phyloP scores from a whole-genome alignment of 2,797 vertebrate species.

The Prunella strophiata region DNA sequence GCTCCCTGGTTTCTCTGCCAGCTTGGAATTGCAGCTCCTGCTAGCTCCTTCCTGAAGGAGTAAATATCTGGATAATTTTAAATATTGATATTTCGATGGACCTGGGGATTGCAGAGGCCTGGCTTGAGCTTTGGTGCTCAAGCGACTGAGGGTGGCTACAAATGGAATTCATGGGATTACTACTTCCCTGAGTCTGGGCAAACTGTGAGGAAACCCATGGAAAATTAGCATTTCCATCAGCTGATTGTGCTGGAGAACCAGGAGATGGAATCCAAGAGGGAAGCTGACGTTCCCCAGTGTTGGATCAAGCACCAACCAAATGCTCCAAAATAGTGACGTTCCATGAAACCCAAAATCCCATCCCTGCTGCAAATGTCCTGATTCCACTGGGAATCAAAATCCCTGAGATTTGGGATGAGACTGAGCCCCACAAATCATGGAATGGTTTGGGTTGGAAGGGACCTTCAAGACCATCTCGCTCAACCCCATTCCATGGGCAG shows the following conservation, averaged over 20 bases:
- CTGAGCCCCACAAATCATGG: not conserved
- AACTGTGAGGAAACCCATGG: not conserved
- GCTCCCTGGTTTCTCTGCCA: not conserved
- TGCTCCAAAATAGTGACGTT: accelerated
- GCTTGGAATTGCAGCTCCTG: not conserved
- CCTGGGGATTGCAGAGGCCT: not conserved
- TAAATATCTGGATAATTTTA: not conserved
- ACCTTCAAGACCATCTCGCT: accelerated
- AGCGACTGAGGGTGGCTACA: not conserved
- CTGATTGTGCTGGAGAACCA: accelerated
- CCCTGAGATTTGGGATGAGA: not conserved
- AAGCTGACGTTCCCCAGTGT: accelerated
- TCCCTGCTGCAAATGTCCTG: accelerated
- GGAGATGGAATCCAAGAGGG: not conserved
- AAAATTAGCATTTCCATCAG: accelerated
- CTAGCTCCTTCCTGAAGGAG: not conserved
- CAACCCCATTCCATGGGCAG: not conserved
- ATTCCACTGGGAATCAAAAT: not conserved
- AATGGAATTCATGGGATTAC: not conserved
- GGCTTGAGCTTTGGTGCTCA: not conserved
- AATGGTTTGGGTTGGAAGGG: not conserved
- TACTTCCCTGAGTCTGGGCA: too few species aligned
- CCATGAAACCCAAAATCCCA: not conserved
- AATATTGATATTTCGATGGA: not conserved
- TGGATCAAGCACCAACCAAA: not conserved